Evolutionary conservation across 2,113 vertebrate species (phyloP).

Genomic region (Orycteropus afer): DNA sequence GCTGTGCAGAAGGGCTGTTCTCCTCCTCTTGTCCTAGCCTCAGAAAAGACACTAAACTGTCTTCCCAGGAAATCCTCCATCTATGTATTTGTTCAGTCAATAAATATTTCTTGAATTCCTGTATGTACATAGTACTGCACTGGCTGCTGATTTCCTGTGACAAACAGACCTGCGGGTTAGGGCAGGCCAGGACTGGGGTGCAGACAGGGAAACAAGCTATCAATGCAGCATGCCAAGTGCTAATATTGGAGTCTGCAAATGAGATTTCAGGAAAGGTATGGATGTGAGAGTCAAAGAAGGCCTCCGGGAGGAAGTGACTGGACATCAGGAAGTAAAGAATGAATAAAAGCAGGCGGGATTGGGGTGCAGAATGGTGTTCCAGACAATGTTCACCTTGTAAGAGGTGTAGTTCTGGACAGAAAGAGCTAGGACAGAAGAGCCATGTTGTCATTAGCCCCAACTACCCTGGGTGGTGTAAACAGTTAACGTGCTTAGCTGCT

Average conservation of each 20-base stretch:
- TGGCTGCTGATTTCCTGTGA: neutral
- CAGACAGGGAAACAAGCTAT: neutral
- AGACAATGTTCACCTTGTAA: neutral
- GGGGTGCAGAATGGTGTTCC: neutral
- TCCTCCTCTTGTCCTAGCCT: neutral
- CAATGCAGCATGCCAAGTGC: neutral
- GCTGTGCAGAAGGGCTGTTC: neutral
- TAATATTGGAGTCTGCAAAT: too few relatives aligned
- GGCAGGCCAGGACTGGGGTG: neutral
- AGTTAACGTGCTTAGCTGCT: too few relatives aligned
- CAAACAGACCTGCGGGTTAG: neutral
- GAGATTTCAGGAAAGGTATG: too few relatives aligned
- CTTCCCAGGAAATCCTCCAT: neutral
- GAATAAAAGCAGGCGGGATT: neutral
- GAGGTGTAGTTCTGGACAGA: neutral
- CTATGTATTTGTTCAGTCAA: neutral
- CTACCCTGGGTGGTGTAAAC: neutral
- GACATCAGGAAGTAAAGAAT: neutral
- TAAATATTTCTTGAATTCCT: neutral
- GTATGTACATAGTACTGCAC: neutral
- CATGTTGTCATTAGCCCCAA: neutral
- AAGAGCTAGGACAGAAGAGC: neutral
- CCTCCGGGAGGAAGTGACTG: neutral
- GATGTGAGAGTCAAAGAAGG: neutral
- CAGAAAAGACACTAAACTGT: neutral